A percentile compares a stretch with the other conserved stretches of the same genome.
phyloP scores from a whole-genome alignment of 2,113 vertebrate species.

The Aegithalos caudatus region DNA sequence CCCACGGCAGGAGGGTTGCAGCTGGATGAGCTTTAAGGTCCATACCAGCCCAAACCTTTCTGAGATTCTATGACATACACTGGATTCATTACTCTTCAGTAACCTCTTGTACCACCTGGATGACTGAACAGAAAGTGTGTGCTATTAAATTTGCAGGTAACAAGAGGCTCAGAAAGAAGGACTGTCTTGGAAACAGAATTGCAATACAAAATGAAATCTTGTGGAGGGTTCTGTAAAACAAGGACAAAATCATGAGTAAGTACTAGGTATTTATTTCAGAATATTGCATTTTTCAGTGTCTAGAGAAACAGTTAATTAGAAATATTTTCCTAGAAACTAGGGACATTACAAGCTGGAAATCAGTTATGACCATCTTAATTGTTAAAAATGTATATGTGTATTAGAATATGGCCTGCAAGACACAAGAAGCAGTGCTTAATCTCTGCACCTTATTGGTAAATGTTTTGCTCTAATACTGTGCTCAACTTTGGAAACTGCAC shows the following conservation, averaged over 20 bases:
- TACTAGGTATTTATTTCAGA: background rate
- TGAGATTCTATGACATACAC: background rate
- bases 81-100: background rate
- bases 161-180: background rate
- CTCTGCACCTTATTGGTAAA: background rate
- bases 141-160: background rate
- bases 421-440: background rate
- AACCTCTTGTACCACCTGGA: background rate
- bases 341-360: background rate
- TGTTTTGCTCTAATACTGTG: background rate
- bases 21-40: background rate
- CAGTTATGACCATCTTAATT: background rate
- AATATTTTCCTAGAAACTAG: background rate
- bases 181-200: background rate
- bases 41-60: background rate
- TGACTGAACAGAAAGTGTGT: background rate
- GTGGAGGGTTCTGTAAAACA: background rate
- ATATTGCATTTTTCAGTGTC: background rate
- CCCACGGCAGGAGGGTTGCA: background rate
- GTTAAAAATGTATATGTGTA: background rate
- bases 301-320: background rate
- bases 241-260: background rate
- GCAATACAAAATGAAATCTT: background rate
- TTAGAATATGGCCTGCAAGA: background rate
- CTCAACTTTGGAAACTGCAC: background rate